These are phyloP conservation scores for Drosophila mauritiana DNA, from an alignment of 1,140 invertebrate species.

Conservation along the genomic window DNA sequence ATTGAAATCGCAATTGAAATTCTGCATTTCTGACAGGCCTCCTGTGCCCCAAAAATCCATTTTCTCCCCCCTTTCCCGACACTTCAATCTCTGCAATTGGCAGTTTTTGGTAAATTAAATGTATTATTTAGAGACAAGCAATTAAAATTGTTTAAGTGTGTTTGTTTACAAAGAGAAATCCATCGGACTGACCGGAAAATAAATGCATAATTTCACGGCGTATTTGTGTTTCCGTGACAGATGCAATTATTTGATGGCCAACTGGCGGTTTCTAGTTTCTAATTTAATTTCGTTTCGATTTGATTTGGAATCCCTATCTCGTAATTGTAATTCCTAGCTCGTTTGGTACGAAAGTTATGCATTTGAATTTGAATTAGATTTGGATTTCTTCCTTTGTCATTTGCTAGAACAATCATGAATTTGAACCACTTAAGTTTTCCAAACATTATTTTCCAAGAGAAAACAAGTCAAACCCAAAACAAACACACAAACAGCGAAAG, in stretches of 20 bases:
- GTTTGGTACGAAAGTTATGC: conserved; percentile 75
- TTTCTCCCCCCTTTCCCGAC: conserved; percentile 24
- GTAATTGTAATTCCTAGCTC: conserved; percentile 71
- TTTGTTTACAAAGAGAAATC: conserved; percentile 50
- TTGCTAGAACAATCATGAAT: conserved; percentile 43
- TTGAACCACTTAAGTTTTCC: conserved; percentile 17
- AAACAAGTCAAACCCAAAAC: conserved; percentile 25
- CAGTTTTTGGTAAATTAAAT: conserved; percentile 71
- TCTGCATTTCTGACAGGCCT: conserved; percentile 58
- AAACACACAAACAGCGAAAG: conserved; percentile 35
- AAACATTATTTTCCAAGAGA: conserved; percentile 36
- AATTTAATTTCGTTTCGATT: conserved; percentile 33
- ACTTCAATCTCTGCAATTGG: conserved; percentile 46
- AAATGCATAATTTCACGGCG: conserved; percentile 56
- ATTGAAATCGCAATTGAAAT: conserved; percentile 66
- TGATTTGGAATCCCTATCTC: conserved; percentile 30
- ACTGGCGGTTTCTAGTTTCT: conserved; percentile 15
- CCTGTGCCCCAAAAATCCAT: conserved; percentile 37
- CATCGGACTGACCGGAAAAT: conserved; percentile 49
- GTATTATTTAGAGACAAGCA: conserved; percentile 59
- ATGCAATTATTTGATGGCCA: conserved; percentile 64
- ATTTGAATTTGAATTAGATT: conserved; percentile 66
- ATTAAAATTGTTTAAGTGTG: conserved; percentile 65
- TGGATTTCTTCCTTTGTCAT: conserved; percentile 42
- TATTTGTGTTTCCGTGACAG: conserved; percentile 22